These are phyloP conservation scores for Incurvaria masculella DNA, from an alignment of 2,888 invertebrate species.

Conservation along the genomic window DNA sequence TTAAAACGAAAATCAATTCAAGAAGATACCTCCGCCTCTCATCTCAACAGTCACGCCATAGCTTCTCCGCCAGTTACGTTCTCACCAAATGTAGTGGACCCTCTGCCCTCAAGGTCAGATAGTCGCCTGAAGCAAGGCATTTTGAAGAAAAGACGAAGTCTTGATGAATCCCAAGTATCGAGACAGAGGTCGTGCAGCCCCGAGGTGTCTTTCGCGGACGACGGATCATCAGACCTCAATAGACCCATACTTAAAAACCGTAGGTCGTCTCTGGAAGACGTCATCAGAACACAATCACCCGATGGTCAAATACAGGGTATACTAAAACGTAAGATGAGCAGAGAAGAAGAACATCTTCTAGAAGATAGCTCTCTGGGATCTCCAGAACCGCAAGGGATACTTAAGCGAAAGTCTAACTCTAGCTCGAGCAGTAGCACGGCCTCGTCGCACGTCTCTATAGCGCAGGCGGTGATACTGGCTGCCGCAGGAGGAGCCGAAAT, in stretches of 20 bases:
- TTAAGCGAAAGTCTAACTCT: constrained; percentile 75
- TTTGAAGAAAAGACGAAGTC: constrained; percentile 77
- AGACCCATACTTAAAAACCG: constrained; percentile 67
- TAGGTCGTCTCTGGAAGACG: constrained; percentile 68
- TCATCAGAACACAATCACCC: constrained; percentile 61
- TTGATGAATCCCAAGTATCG: constrained; percentile 74
- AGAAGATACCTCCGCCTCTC: constrained; percentile 48
- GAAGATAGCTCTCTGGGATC: constrained; percentile 61
- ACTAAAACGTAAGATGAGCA: constrained; percentile 65
- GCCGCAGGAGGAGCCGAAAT: constrained; percentile 60
- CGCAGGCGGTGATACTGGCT: constrained; percentile 63
- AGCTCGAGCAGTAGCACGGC: constrained; percentile 63
- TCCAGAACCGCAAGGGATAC: constrained; percentile 73
- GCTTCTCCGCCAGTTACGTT: constrained; percentile 74
- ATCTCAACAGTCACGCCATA: constrained; percentile 49
- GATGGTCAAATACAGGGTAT: constrained; percentile 65
- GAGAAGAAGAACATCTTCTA: constrained; percentile 59
- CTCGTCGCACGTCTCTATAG: constrained; percentile 65
- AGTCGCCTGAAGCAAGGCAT: constrained; percentile 70
- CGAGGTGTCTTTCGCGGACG: constrained; percentile 61
- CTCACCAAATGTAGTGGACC: constrained; percentile 71
- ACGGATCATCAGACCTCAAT: constrained; percentile 54
- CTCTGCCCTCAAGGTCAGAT: constrained; percentile 52
- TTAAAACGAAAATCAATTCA: constrained; percentile 64
- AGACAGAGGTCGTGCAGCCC: constrained; percentile 68